phyloP scores from a whole-genome alignment of 1,140 invertebrate genomes.

The Maniola jurtina region DNA sequence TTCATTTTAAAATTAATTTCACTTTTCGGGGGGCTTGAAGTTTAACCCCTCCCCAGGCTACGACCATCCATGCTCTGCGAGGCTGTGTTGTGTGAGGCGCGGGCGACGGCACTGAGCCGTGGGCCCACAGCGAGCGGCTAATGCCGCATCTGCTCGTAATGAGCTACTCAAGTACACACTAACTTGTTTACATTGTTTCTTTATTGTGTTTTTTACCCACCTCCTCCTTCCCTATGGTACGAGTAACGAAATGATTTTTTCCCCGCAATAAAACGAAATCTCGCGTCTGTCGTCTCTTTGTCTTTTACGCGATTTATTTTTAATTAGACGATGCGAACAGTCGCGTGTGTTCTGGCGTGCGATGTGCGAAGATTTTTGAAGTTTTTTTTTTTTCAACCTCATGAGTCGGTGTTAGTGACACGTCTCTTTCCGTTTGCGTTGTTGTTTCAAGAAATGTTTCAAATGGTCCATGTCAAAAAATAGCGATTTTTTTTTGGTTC shows the following conservation, averaged over 20 bases:
- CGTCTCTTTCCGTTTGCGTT: neutral
- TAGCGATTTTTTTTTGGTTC: neutral
- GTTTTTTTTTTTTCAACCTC: conserved; percentile 7
- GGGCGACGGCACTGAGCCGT: conserved; percentile 48
- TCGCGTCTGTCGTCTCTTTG: conserved; percentile 62
- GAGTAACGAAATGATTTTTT: conserved; percentile 64
- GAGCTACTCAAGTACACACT: conserved; percentile 76
- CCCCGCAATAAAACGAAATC: conserved; percentile 71
- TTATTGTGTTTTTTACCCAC: conserved; percentile 76
- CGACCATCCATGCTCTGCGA: neutral
- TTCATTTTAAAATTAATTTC: too few species aligned
- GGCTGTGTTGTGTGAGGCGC: conserved; percentile 29
- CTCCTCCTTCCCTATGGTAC: conserved; percentile 62
- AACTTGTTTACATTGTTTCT: conserved; percentile 78
- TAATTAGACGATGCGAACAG: conserved; percentile 56
- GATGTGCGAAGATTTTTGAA: conserved; percentile 31
- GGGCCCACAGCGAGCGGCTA: conserved; percentile 55
- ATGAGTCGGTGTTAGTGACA: conserved; percentile 10
- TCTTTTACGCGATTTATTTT: conserved; percentile 75
- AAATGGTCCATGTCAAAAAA: neutral
- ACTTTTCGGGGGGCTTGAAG: too few species aligned
- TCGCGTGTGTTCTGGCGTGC: conserved; percentile 33
- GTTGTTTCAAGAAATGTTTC: conserved; percentile 4
- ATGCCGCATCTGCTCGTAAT: conserved; percentile 74
- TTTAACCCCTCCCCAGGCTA: too few species aligned